These are phyloP conservation scores for Saguinus imperator DNA, from an alignment of 2,113 vertebrate genomes.

Conservation along the genomic window DNA sequence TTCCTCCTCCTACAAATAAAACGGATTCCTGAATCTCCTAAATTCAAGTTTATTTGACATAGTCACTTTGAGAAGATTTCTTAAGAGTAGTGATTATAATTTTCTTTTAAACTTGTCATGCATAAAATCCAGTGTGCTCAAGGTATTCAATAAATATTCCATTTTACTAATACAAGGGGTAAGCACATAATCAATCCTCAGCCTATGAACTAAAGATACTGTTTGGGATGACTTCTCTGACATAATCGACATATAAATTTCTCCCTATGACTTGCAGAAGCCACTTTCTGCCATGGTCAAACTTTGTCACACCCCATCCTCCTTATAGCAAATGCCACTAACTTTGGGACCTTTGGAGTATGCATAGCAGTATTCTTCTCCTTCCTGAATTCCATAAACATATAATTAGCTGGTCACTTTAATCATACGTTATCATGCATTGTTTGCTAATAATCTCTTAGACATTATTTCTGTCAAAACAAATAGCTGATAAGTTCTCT, in stretches of 20 bases:
- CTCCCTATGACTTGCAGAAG: not conserved
- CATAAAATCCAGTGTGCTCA: not conserved
- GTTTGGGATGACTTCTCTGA: not conserved
- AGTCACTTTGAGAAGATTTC: not conserved
- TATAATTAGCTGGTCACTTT: not conserved
- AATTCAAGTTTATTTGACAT: conserved; percentile 22
- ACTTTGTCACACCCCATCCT: not conserved
- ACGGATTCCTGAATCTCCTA: not conserved
- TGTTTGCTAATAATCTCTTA: not conserved
- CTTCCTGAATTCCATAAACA: not conserved
- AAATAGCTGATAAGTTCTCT: not conserved
- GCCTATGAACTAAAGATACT: not conserved
- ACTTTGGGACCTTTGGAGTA: not conserved
- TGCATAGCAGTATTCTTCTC: not conserved
- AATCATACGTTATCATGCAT: not conserved
- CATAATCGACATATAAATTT: not conserved
- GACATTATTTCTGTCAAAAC: conserved; percentile 19
- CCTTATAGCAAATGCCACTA: not conserved
- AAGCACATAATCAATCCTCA: not conserved
- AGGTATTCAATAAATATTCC: not conserved
- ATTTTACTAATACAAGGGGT: not conserved
- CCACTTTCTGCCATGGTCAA: not conserved
- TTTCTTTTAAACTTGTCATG: conserved; percentile 12
- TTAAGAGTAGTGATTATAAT: not conserved
- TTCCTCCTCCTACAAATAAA: not conserved